Conservation (phyloP, 2,113 vertebrate genomes). For the Xiphias gladius region DNA sequence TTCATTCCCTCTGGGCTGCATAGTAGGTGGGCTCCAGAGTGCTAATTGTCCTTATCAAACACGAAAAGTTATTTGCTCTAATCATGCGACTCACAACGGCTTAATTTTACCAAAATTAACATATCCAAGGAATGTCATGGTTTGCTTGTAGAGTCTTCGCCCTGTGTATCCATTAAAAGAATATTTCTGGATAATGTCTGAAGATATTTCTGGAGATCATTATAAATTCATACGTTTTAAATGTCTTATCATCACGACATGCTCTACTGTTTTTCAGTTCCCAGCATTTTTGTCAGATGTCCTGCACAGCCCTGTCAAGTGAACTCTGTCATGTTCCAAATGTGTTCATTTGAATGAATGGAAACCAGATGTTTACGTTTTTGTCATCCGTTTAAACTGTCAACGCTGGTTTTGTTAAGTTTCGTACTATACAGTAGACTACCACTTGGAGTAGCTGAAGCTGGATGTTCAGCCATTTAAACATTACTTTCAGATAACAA, state of each 20-base stretch:
- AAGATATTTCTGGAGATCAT: slow-evolving; percentile 1
- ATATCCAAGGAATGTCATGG: slow-evolving; percentile 22
- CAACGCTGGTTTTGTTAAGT: too few relatives aligned
- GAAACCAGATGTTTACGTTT: not conserved
- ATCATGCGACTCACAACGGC: slow-evolving; percentile 52
- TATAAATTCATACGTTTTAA: slow-evolving; percentile 10
- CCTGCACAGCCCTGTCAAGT: too few relatives aligned
- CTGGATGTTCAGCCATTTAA: too few relatives aligned
- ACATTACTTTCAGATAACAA: too few relatives aligned
- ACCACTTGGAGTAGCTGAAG: too few relatives aligned
- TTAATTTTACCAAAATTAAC: slow-evolving; percentile 40
- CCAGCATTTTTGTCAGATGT: too few relatives aligned
- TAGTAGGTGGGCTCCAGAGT: slow-evolving; percentile 42
- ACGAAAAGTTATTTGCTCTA: slow-evolving; percentile 47
- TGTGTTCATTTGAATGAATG: not conserved
- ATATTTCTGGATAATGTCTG: not conserved
- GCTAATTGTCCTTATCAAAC: slow-evolving; percentile 56
- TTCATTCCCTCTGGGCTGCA: slow-evolving; percentile 45
- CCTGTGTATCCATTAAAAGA: not conserved
- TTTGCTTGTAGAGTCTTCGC: not conserved
- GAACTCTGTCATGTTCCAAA: not conserved
- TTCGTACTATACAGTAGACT: too few relatives aligned
- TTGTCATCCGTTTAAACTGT: not conserved
- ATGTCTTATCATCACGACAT: not conserved
- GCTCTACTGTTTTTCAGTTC: too few relatives aligned